phyloP scores from a whole-genome alignment of 2,888 invertebrate species.

The Drosophila heteroneura region DNA sequence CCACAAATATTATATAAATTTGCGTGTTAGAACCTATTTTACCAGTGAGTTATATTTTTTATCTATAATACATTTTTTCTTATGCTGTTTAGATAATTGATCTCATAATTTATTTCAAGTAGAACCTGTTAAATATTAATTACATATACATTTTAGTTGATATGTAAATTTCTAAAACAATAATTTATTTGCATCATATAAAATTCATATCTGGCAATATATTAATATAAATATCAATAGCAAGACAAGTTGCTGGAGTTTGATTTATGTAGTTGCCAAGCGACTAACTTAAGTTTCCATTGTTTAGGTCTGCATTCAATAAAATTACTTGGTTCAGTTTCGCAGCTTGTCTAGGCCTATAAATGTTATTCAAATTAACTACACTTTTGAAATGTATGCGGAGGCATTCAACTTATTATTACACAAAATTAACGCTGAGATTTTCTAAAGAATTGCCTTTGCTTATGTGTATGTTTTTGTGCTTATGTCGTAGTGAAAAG shows the following conservation, averaged over 20 bases:
- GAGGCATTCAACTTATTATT: slow-evolving; percentile 63
- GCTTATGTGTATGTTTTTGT: slow-evolving; percentile 15
- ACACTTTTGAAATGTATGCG: slow-evolving; percentile 33
- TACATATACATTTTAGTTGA: background rate
- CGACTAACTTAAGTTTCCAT: slow-evolving; percentile 19
- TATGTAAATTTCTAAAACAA: background rate
- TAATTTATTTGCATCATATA: background rate
- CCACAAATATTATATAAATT: background rate
- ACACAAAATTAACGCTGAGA: slow-evolving; percentile 63
- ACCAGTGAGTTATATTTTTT: background rate
- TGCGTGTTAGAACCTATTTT: background rate
- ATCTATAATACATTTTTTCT: background rate
- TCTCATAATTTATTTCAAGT: background rate
- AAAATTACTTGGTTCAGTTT: slow-evolving; percentile 21
- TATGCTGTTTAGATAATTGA: background rate
- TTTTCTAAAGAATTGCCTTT: slow-evolving; percentile 69
- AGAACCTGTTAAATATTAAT: background rate
- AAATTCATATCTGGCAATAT: background rate
- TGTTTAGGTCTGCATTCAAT: slow-evolving; percentile 33
- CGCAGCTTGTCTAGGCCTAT: slow-evolving; percentile 16
- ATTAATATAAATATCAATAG: background rate
- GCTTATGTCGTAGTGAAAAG: slow-evolving; percentile 28
- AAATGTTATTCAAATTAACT: slow-evolving; percentile 56
- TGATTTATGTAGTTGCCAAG: slow-evolving; percentile 24
- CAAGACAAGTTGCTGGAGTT: background rate